Base-by-base conservation (phyloP, 2,888 invertebrate species). In the Balanococcus diminutus region DNA sequence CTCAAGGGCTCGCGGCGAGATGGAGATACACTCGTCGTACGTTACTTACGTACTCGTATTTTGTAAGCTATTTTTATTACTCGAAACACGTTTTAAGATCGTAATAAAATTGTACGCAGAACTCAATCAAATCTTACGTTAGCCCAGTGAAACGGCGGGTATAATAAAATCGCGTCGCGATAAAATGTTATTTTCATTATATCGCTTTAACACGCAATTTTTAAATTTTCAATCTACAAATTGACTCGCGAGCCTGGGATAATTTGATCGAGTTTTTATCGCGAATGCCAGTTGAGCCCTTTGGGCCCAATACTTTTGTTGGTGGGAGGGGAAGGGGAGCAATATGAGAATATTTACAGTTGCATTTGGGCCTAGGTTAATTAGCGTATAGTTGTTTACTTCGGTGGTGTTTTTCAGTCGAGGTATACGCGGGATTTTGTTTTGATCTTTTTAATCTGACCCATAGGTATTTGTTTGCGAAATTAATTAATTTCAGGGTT, bases 221-320 rank as follows among this genome's bases (percentile, higher is more conserved):
- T 67, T 28, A 67, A 67, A 67, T 67, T 67, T 67, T 67, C 51
- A 51, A 51, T 51, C 51, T 51, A 51, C 51, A 51, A 51, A 51
- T 51, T 51, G 67, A 28, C 19, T 56, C 19, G 56, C n/a, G n/a
- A n/a, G 25, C 22, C 8, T 22, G 67, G 25, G 28, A 56, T 67
- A 67, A 67, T 67, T 67, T 67, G 67, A 67, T 67, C 25, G 72
- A n/a, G 31, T 8, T 14, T 16, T 72, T 31, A 16, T 72, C 72
- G 72, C 72, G 67, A 8, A 36, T n/a, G n/a, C n/a, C n/a, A n/a
- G n/a, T 25, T 67, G 28, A 2, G 51, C 14, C 42, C 42, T 42
- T n/a, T n/a, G n/a, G n/a, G n/a, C n/a, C n/a, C n/a, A n/a, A n/a
- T n/a, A n/a, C 14, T 42, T 42, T 42, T 42, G 14, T 42, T 42